phyloP scores from a whole-genome alignment of 1,140 invertebrate genomes.

The Caenorhabditis inopinata region DNA sequence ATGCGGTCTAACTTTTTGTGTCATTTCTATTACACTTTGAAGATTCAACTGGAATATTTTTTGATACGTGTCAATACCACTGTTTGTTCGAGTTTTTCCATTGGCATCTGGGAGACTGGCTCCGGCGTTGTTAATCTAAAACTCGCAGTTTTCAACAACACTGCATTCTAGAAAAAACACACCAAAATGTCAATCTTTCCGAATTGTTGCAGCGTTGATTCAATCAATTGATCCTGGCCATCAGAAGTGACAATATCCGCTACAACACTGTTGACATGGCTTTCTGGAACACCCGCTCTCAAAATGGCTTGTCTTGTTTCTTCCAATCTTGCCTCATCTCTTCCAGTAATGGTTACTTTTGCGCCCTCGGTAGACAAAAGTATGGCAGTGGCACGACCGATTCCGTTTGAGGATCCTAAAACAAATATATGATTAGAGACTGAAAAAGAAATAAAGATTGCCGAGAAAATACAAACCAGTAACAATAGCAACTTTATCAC shows the following conservation, averaged over 20 bases:
- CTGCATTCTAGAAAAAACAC: neutral
- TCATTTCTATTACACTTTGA: conserved; percentile 75
- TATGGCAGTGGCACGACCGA: conserved; percentile 77
- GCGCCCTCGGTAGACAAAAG: conserved; percentile 77
- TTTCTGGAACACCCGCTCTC: conserved; percentile 19
- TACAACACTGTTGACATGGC: conserved; percentile 13
- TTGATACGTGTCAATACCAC: neutral
- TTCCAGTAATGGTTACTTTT: conserved; percentile 74
- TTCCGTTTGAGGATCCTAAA: conserved; percentile 79
- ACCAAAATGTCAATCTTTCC: conserved; percentile 54
- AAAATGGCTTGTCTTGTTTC: no score
- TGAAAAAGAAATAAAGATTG: neutral
- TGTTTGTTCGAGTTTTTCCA: neutral
- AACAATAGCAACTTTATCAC: conserved; percentile 19
- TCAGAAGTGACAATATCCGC: conserved; percentile 41
- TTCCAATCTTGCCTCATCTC: conserved; percentile 71
- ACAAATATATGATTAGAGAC: neutral
- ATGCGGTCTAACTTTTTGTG: no score
- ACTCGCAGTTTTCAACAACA: neutral
- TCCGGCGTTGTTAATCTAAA: conserved; percentile 55
- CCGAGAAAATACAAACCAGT: conserved; percentile 36
- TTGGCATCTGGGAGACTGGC: neutral
- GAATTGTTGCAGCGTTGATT: conserved; percentile 52
- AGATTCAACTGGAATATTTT: neutral
- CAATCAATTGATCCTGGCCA: conserved; percentile 40